These are phyloP conservation scores for Xiphorhynchus elegans DNA, from an alignment of 2,113 vertebrate genomes.

Conservation along the genomic window DNA sequence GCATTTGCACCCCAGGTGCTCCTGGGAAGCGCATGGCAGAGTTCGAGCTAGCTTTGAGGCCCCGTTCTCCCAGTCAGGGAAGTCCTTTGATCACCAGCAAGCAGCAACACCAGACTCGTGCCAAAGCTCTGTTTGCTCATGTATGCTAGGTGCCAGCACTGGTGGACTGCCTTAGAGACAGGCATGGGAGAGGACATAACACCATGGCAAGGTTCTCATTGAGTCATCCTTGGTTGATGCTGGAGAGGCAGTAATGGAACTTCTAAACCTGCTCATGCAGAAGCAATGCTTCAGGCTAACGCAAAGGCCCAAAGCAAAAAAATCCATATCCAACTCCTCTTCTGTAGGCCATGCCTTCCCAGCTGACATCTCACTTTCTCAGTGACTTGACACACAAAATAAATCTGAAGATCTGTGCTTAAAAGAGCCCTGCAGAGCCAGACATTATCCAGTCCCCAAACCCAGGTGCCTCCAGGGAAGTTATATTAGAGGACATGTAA, in stretches of 20 bases:
- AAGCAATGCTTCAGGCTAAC: not conserved
- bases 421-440: not conserved
- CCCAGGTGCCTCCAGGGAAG: not conserved
- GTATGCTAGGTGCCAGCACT: not conserved
- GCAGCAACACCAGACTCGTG: not conserved
- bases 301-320: not conserved
- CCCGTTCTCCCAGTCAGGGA: not conserved
- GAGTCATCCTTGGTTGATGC: not conserved
- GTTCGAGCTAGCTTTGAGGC: not conserved
- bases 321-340: not conserved
- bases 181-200: not conserved
- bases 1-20: not conserved
- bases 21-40: constrained; percentile 23
- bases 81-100: constrained; percentile 38
- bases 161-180: constrained; percentile 14
- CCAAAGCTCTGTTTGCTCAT: constrained; percentile 49
- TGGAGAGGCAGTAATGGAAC: not conserved
- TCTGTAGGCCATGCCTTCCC: not conserved
- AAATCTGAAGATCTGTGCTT: not conserved
- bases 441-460: not conserved
- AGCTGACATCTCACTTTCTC: not conserved
- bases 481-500: not conserved
- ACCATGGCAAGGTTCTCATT: not conserved
- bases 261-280: not conserved
- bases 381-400: not conserved